Percentiles rank a stretch among this genome's conserved stretches.
phyloP scores from a whole-genome alignment of 2,797 vertebrate species.

The Oreonectes daqikongensis region DNA sequence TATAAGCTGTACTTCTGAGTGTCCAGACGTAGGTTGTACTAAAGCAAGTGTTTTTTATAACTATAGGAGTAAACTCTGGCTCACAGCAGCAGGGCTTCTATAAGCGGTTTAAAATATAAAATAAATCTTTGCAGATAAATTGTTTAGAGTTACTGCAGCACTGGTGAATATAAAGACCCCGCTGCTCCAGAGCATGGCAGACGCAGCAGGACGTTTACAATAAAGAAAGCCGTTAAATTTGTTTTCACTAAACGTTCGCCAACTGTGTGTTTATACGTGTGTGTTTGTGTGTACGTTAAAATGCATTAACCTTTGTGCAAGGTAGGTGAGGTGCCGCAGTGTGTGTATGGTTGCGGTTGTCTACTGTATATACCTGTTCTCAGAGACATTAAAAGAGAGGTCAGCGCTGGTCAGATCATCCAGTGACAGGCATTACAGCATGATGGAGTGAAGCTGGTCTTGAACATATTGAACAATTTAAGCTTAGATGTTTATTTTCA shows the following conservation, averaged over 20 bases:
- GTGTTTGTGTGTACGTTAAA: neutral
- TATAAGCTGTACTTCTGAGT: neutral
- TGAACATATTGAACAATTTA: constrained; percentile 31
- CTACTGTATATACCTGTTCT: constrained; percentile 9
- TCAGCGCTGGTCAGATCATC: constrained; percentile 17
- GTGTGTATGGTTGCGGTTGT: neutral
- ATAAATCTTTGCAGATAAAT: constrained; percentile 44
- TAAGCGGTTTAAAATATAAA: constrained; percentile 1
- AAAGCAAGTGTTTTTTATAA: neutral
- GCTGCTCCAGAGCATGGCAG: neutral
- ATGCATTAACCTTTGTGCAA: neutral
- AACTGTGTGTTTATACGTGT: neutral
- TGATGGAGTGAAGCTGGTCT: constrained; percentile 39
- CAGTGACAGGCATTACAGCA: constrained; percentile 29
- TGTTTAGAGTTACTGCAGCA: constrained; percentile 17
- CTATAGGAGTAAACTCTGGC: neutral
- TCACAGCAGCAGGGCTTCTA: constrained; percentile 12
- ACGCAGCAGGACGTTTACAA: constrained; percentile 24
- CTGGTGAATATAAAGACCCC: constrained; percentile 23
- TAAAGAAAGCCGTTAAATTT: constrained; percentile 12
- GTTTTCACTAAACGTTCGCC: constrained; percentile 17
- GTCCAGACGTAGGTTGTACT: neutral
- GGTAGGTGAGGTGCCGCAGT: neutral
- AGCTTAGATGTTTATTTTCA: constrained; percentile 18
- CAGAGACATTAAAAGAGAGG: constrained; percentile 19